Percentiles rank a stretch among this genome's conserved stretches.
Conservation (phyloP, 1,140 invertebrate genomes). For the Ptiloglossa arizonensis region DNA sequence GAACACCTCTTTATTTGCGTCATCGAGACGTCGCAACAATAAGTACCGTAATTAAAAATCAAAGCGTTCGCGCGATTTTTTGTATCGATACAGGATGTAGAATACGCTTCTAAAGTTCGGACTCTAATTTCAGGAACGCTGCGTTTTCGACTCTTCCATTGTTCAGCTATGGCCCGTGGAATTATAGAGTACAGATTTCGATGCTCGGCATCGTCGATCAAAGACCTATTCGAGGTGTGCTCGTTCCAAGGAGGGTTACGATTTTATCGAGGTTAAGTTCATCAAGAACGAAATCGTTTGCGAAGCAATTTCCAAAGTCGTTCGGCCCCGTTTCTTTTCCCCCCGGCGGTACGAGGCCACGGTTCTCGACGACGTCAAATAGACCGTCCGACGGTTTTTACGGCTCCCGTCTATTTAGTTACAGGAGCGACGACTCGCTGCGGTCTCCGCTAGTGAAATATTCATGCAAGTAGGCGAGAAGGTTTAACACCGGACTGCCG, state of each 20-base stretch:
- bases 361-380: not conserved
- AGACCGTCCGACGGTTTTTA: constrained; percentile 13
- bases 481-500: constrained; percentile 23
- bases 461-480: constrained; percentile 18
- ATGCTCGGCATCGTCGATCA: no score
- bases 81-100: no score
- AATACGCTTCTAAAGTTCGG: no score
- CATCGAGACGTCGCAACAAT: no score
- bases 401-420: constrained; percentile 1
- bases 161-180: no score
- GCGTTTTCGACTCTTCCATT: no score
- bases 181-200: no score
- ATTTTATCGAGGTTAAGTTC: not conserved
- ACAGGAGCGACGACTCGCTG: constrained; percentile 8
- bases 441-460: constrained; percentile 27
- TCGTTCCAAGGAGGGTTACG: not conserved
- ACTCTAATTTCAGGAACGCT: no score
- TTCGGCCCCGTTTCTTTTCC: not conserved
- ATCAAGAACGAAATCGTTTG: not conserved
- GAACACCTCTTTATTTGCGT: no score
- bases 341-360: not conserved
- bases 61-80: no score
- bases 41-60: no score
- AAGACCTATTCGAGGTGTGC: no score
- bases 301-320: not conserved